Evolutionary conservation across 1,140 invertebrate species (phyloP), one percentile per base, ranked within the genome.

Genomic region (Drosophila guanche): DNA sequence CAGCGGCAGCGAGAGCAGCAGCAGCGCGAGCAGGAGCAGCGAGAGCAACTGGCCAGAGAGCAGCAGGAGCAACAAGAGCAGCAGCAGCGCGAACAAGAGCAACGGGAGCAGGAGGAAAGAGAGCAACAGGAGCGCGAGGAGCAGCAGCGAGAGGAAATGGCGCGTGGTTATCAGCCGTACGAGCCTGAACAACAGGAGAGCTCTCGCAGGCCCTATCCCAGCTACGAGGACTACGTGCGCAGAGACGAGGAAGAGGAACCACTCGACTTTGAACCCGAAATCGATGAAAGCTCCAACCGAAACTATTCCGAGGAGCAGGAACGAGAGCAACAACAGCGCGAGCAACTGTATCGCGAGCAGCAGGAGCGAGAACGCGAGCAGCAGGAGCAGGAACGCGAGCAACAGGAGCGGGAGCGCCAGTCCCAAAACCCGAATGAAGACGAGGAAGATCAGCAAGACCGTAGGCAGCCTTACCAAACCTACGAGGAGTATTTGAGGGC

Each of bases 41-140:
- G 45, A 14, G 62, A 58, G n/a, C 33, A 59, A 8, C 37, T 25
- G 16, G 47, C 22, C 2, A 57, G 42, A 1, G 42, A 52, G 2
- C 4, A 20, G 10, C 42, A 37, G n/a, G 40, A 60, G 16, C 25
- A 23, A 4, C 67, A 42, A 7, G 55, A 61, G 12, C 41, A 61
- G n/a, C 55, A 40, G 22, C 25, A 69, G 14, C 42, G 48, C 10
- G 58, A 54, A 33, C n/a, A 47, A 22, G 43, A 42, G 3, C 50
- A 69, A n/a, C 33, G 37, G 14, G 43, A 69, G 14, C 37, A 67
- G 10, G 66, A 76, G 20, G 50, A 70, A 29, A 5, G 43, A 8
- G 54, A 66, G 6, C 55, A 42, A 52, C 50, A 65, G 8, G 73
- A 69, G 7, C 51, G 62, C 0, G 78, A 80, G 6, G 56, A 75